These are phyloP conservation scores for Scrobipalpa atriplicella DNA, from an alignment of 2,888 invertebrate species.

Conservation along the genomic window DNA sequence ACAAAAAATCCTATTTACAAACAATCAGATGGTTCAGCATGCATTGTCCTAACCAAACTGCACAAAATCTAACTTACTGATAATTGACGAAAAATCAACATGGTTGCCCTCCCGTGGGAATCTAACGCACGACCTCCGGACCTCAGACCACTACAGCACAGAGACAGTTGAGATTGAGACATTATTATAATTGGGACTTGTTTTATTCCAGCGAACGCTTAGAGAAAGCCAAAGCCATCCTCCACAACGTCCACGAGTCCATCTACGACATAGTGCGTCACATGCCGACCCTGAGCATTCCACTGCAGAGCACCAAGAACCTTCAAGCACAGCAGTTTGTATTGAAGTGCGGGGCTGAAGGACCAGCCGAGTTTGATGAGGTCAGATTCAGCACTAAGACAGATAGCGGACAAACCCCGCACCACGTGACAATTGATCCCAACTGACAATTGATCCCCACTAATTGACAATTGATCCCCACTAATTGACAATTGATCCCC, in stretches of 20 bases:
- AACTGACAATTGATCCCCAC: too few species aligned
- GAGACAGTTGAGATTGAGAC: not conserved
- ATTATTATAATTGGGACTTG: not conserved
- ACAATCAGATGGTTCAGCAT: too few species aligned
- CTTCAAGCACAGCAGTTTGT: constrained; percentile 73
- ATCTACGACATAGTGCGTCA: constrained; percentile 85
- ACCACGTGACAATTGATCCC: not conserved
- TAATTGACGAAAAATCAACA: too few species aligned
- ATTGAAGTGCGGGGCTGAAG: constrained; percentile 74
- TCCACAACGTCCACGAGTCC: constrained; percentile 89
- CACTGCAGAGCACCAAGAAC: constrained; percentile 70
- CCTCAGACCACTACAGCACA: not conserved
- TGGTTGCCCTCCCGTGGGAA: too few species aligned
- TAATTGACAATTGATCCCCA: too few species aligned
- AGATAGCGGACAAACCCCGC: not conserved
- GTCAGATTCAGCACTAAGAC: not conserved
- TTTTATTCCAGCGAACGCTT: constrained; percentile 83
- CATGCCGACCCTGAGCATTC: constrained; percentile 80
- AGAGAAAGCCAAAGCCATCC: constrained; percentile 86
- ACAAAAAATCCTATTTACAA: too few species aligned
- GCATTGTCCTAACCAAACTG: too few species aligned
- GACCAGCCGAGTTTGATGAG: constrained; percentile 81
- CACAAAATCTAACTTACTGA: too few species aligned
- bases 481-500: too few species aligned
- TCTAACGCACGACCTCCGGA: not conserved